Percentiles rank a stretch among this genome's conserved stretches.
Evolutionary conservation across 2,113 vertebrate genomes (phyloP).

Genomic region (Nothocercus julius): DNA sequence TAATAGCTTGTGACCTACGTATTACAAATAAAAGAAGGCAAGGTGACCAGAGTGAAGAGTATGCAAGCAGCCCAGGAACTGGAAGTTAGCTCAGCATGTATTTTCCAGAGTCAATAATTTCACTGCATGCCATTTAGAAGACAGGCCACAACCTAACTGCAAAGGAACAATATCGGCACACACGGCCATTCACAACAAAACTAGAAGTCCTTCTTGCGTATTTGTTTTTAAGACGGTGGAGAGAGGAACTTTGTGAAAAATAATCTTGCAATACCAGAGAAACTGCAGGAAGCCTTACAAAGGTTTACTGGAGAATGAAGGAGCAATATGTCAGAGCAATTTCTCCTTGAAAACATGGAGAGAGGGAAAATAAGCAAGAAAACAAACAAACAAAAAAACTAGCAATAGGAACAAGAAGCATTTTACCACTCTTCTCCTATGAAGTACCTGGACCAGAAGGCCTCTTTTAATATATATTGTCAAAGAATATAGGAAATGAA

Average conservation of each 20-base stretch:
- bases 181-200: neutral
- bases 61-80: neutral
- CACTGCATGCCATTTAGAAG: neutral
- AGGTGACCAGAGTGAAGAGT: neutral
- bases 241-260: neutral
- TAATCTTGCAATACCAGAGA: neutral
- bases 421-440: neutral
- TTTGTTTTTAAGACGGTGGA: neutral
- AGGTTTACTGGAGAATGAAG: neutral
- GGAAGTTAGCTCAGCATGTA: neutral
- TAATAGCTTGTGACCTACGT: neutral
- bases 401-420: neutral
- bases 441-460: neutral
- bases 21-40: neutral
- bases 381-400: neutral
- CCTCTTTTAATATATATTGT: neutral
- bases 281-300: neutral
- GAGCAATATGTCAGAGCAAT: neutral
- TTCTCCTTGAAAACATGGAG: neutral
- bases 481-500: neutral
- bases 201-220: neutral
- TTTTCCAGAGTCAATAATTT: neutral
- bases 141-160: neutral
- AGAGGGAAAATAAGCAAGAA: neutral
- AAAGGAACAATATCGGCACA: fast-evolving